Evolutionary conservation across 37 sponge, comb jelly and placozoan species (phyloP), one percentile per base, ranked within the genome.

Genomic region (Aplysina aerophoba): DNA sequence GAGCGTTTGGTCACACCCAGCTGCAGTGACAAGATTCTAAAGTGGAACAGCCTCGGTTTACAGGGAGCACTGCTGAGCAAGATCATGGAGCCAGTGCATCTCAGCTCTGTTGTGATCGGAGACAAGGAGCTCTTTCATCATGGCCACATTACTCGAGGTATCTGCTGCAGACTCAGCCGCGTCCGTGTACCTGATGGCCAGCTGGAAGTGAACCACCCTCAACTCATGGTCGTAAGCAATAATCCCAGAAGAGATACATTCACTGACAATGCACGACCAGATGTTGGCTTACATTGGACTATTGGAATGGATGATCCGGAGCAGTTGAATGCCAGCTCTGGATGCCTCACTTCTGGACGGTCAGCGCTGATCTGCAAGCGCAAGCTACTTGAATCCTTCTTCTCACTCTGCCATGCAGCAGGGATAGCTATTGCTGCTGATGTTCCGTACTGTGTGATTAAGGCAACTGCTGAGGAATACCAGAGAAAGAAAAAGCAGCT

Each of bases 1-100:
- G n/a, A 75, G 25, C 22, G 78, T 36, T 16, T 40, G 1, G 16
- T 3, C 54, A 75, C 54, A 0, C 8, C 41, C 53, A 75, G 28
- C 28, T 75, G 78, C 78, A 75, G 78, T 25, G 78, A 75, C 25
- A 75, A 75, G 54, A 75, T 75, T 17, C 53, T 75, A n/a, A 75
- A 75, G 25, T 75, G 78, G 78, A 75, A 75, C 25, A 24, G 6
- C 20, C 25, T 75, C 25, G 78, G 78, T 14, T 14, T 75, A 1
- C 78, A 75, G 40, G 78, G 78, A 39, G 78, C 78, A 22, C 54
- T 36, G 22, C 53, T 75, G 38, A 75, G 78, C 40, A 17, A 12
- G n/a, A 38, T 75, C 44, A 40, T 75, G n/a, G 16, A 75, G 37
- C 78, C 78, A 21, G 53, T 75, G 38, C 41, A 36, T 11, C 78